phyloP scores from a whole-genome alignment of 2,888 invertebrate genomes.

The Pyrochroa serraticornis region DNA sequence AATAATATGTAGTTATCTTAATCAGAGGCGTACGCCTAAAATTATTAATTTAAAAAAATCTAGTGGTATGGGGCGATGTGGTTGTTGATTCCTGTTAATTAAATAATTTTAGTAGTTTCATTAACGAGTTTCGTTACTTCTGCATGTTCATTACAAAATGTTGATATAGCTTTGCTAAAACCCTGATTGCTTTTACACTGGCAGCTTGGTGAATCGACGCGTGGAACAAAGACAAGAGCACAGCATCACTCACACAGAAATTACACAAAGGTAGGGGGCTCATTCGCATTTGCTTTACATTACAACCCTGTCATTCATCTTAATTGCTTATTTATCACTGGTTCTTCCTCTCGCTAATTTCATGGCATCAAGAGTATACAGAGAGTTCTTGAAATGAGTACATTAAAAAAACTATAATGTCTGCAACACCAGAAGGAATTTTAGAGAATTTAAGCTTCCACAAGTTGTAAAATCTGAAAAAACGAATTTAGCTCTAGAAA shows the following conservation, averaged over 20 bases:
- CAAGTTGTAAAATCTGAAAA: no score
- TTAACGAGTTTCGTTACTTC: constrained; percentile 4
- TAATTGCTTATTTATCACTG: constrained; percentile 13
- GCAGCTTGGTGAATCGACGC: constrained; percentile 71
- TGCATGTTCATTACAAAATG: constrained; percentile 16
- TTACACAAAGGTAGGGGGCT: constrained; percentile 65
- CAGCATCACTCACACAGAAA: constrained; percentile 71
- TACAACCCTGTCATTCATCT: constrained; percentile 22
- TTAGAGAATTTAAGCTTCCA: no score
- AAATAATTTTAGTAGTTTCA: not conserved
- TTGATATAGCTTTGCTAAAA: constrained; percentile 44
- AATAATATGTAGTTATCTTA: constrained; percentile 4
- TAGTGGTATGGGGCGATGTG: not conserved
- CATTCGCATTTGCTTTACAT: constrained; percentile 35
- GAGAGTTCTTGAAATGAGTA: no score
- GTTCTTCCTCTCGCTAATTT: not conserved
- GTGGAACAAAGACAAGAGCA: constrained; percentile 72
- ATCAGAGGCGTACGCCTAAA: no score
- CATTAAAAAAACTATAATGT: no score
- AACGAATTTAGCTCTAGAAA: no score
- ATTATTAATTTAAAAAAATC: constrained; percentile 7
- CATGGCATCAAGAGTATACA: no score
- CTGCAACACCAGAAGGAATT: no score
- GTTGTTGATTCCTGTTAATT: no score
- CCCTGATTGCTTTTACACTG: constrained; percentile 47